These are phyloP conservation scores for Cladopsammia gracilis DNA, from an alignment of 64 coral and sea anemone genomes.

Conservation along the genomic window DNA sequence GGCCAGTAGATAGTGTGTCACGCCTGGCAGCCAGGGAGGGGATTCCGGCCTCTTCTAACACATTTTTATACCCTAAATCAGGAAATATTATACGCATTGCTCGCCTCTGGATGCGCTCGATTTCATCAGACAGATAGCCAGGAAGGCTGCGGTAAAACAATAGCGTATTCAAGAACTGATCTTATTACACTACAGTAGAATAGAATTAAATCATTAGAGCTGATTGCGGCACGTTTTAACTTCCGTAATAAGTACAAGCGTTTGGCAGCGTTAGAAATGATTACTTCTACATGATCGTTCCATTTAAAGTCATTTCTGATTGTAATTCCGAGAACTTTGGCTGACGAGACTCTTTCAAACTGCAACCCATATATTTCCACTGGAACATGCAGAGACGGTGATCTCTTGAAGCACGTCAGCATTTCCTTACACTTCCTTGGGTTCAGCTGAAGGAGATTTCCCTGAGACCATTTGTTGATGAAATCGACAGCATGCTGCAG, in stretches of 20 bases:
- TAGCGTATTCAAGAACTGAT: slow-evolving; percentile 29
- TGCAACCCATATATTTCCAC: background rate
- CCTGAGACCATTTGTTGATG: background rate
- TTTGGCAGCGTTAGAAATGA: slow-evolving; percentile 61
- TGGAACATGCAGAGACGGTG: background rate
- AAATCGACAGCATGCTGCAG: too few relatives aligned
- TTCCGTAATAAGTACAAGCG: slow-evolving; percentile 64
- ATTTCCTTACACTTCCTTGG: background rate
- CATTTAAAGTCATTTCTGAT: slow-evolving; percentile 63
- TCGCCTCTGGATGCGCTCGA: slow-evolving; percentile 43
- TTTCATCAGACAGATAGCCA: slow-evolving; percentile 1
- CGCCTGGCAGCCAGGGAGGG: background rate
- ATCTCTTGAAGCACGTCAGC: background rate
- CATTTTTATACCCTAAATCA: background rate
- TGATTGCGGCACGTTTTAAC: slow-evolving; percentile 47
- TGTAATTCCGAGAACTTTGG: background rate
- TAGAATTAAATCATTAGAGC: background rate
- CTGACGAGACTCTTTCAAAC: background rate
- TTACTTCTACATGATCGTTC: slow-evolving; percentile 30
- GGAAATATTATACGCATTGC: slow-evolving; percentile 24
- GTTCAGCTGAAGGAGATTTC: background rate
- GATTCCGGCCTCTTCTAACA: slow-evolving; percentile 3
- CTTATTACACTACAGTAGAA: background rate
- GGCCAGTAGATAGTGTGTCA: slow-evolving; percentile 7
- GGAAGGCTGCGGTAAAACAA: background rate